Base-by-base conservation (phyloP, 2,888 invertebrate genomes). In the Coelinius sp. region DNA sequence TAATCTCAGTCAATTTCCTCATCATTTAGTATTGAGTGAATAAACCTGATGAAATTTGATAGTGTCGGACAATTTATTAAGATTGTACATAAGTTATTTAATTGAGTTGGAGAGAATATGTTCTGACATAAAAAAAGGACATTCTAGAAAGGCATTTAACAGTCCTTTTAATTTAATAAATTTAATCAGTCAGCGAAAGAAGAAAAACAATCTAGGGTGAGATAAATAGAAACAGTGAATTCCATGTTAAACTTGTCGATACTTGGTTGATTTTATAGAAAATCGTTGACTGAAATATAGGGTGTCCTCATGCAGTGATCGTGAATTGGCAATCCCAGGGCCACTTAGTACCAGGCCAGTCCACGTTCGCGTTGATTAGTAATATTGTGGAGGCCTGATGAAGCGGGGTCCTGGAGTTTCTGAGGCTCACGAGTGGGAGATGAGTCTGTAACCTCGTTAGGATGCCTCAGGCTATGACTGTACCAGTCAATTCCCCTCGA, bases 341-440 rank as follows among this genome's bases (percentile, higher is more conserved):
- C 78, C 83, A 84, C 83, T 86, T 85, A 85, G 80, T 78, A 73
- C 71, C 75, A 75, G 77, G 84, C 79, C 84, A 85, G 85, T 85
- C 80, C 83, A 25, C 56, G 69, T 31, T 80, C 78, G 77, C 78
- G 81, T 82, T 86, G 85, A 86, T 86, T 86, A 85, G 85, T 85
- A 86, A 86, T 86, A 86, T 86, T 85, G 86, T 86, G 71, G 49
- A 63, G 83, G 84, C 84, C 85, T 85, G 85, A 86, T 85, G 85
- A 86, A 85, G 84, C 83, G 83, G 82, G 83, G 80, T 59, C 81
- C 80, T 81, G n/a, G 81, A 82, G 80, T 81, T 81, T 70, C 44
- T 65, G 68, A 68, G 73, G 80, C 76, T 78, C 77, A 75, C 83
- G 82, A 83, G 85, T 82, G 82, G 81, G 81, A 85, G 85, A 86